Base-by-base conservation (phyloP, 2,888 invertebrate genomes). In the Drosophila kambysellisi region DNA sequence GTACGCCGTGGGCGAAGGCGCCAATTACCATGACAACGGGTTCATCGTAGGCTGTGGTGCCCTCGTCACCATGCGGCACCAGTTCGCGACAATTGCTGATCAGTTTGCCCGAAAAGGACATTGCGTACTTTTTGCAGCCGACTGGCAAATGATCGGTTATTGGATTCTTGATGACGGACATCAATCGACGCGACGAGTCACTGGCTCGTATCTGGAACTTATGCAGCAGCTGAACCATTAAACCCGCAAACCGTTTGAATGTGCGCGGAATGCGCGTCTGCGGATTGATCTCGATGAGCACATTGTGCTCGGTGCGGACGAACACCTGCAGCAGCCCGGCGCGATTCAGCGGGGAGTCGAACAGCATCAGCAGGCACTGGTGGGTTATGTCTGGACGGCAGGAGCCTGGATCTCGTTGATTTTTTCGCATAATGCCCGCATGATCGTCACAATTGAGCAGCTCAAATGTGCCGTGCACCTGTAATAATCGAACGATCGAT, bases 151-250 rank as follows among this genome's bases (percentile, higher is more conserved):
- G 99, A 91, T 97, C 96, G 8, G 96, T 96, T 0, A 99, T 95
- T 0, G 99, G 99, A 94, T 99, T 99, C 93, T 98, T 99, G 57
- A 99, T 98, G 5, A 98, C 98, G 94, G 98, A 98, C 80, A 99
- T 94, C 53, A 99, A 93, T 92, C 98, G 98, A 93, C 96, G 96
- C 0, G 97, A 96, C 0, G 97, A 97, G 91, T 98, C 97, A 61
- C 97, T 96, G 41, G 99, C 98, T 91, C 98, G 95, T 48, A 99
- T 97, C 62, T 97, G 96, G 92, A 98, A 97, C 93, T 99, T 99
- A 92, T 99, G 99, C 59, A 99, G 95, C 41, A 99, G 94, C 95
- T 99, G 99, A 59, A 99, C 99, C 96, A 99, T 99, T 52, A 99
- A 94, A 15, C 99, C 99, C 83, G 98, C 98, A 94, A 99, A 99